These are phyloP conservation scores for Papilio polyxenes DNA, from an alignment of 1,140 invertebrate genomes.

Conservation along the genomic window DNA sequence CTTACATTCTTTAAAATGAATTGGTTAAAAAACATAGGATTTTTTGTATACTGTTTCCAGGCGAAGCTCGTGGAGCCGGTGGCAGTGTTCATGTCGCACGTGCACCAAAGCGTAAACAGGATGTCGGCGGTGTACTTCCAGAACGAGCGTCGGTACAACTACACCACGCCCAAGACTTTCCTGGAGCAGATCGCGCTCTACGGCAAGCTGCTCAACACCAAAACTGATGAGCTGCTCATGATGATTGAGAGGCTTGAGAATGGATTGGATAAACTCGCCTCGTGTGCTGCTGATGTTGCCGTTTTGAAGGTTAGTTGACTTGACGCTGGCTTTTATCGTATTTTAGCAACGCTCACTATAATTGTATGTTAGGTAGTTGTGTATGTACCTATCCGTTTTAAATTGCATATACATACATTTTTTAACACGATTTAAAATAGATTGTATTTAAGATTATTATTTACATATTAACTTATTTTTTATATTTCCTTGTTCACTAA, in stretches of 20 bases:
- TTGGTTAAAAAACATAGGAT: background rate
- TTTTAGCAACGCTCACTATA: background rate
- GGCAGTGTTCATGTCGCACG: slow-evolving; percentile 94
- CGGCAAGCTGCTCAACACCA: slow-evolving; percentile 88
- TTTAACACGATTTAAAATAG: no score
- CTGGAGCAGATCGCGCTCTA: slow-evolving; percentile 96
- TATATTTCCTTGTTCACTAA: no score
- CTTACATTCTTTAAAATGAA: background rate
- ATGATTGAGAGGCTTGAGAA: slow-evolving; percentile 92
- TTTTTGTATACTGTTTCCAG: slow-evolving; percentile 58
- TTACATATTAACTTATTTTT: no score
- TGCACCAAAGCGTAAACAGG: slow-evolving; percentile 93
- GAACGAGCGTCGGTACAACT: slow-evolving; percentile 96
- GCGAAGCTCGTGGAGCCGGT: slow-evolving; percentile 83
- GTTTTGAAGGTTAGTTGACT: slow-evolving; percentile 80
- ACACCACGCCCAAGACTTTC: slow-evolving; percentile 97
- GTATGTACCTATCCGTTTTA: no score
- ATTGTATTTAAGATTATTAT: no score
- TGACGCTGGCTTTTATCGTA: background rate
- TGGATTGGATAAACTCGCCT: slow-evolving; percentile 92
- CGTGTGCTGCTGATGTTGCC: slow-evolving; percentile 89
- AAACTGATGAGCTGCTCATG: slow-evolving; percentile 88
- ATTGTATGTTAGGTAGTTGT: no score
- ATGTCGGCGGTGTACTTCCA: slow-evolving; percentile 90
- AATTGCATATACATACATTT: no score